These are phyloP conservation scores for Acomys russatus DNA, from an alignment of 2,797 vertebrate genomes.

Conservation along the genomic window DNA sequence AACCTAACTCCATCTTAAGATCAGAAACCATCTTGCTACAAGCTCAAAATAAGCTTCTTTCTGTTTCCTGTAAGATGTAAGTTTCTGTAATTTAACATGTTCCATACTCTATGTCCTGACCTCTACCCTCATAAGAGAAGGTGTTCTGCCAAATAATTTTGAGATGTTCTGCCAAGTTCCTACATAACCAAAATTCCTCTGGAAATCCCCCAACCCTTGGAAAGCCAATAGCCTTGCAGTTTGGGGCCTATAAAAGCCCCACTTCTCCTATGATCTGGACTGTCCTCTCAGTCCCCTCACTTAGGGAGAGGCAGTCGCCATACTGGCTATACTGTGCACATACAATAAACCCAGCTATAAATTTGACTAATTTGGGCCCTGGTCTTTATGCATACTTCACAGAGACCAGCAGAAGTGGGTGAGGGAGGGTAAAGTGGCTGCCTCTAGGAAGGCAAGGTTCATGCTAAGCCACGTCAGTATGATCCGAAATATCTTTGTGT, in stretches of 20 bases:
- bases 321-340: background rate
- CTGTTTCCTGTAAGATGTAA: background rate
- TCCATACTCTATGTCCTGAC: background rate
- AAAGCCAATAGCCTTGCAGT: background rate
- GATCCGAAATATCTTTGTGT: conserved; percentile 28
- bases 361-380: background rate
- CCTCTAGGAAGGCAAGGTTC: background rate
- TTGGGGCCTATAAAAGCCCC: too few species aligned
- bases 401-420: background rate
- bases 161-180: background rate
- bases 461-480: background rate
- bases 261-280: too few species aligned
- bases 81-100: background rate
- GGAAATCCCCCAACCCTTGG: background rate
- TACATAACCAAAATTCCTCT: background rate
- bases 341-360: background rate
- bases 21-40: background rate
- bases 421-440: background rate
- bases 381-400: background rate
- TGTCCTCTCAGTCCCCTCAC: too few species aligned
- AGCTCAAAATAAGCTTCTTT: background rate
- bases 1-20: background rate
- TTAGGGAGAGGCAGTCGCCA: too few species aligned
- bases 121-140: background rate
- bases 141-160: background rate